Evolutionary conservation across 2,888 invertebrate genomes (phyloP), one percentile per base, ranked within the genome.

Genomic region (Aspidiotus rigidus): DNA sequence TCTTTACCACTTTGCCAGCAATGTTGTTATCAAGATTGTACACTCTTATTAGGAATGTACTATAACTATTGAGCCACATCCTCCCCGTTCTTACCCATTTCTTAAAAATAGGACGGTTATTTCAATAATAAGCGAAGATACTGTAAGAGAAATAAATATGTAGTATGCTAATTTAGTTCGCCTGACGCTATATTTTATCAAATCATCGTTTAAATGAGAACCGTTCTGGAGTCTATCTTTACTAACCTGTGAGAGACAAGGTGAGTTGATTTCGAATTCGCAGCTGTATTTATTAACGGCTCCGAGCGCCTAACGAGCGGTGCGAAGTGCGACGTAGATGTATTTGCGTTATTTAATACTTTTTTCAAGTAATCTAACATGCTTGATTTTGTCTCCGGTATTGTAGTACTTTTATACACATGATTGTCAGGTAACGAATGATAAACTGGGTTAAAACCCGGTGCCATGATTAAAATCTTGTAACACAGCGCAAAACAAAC

Each of bases 321-420:
- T 69, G 61, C 69, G 55, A 62, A 62, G 61, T 62, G 69, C 62
- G 62, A 56, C n/a, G 69, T 61, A 62, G 62, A 56, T 42, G 66
- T 44, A 62, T 69, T 62, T 15, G 56, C 69, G 39, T 44, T 69
- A 62, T 69, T 69, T 49, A 69, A 62, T 41, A 62, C 56, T 69
- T 62, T 62, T 62, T 69, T 69, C 7, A 69, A 42, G 62, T 69
- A 69, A 39, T 69, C 69, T 42, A 69, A 62, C 13, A 69, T 56
- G 56, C 69, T 69, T 2, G 69, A 62, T 44, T 69, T 69, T 44
- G 57, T 41, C 60, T 69, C 69, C 41, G 69, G 69, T 10, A 62
- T 69, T n/a, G 69, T 69, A 13, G 69, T 69, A 62, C 69, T 69
- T 69, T 69, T 69, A 62, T 69, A 69, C 44, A 69, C 69, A 69